A percentile compares a stretch with the other conserved stretches of the same genome.
phyloP scores from a whole-genome alignment of 2,797 vertebrate species.

The Sebastes nivosus region DNA sequence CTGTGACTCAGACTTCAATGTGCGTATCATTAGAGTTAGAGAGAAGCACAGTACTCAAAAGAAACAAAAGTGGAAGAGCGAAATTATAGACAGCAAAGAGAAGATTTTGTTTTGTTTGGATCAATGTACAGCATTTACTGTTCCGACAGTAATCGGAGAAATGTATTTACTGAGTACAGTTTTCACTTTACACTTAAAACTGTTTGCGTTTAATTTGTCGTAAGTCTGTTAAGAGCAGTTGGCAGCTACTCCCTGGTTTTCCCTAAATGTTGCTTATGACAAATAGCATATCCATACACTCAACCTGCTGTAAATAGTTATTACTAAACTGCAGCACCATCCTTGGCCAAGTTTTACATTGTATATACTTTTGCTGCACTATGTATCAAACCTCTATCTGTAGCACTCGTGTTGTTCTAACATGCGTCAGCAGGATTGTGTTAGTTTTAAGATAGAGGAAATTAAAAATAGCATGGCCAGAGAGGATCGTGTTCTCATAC shows the following conservation, averaged over 20 bases:
- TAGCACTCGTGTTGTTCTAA: background rate
- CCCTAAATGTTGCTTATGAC: background rate
- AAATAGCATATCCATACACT: background rate
- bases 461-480: background rate
- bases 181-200: background rate
- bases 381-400: background rate
- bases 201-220: background rate
- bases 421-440: background rate
- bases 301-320: background rate
- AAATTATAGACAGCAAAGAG: background rate
- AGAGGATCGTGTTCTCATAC: background rate
- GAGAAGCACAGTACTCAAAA: background rate
- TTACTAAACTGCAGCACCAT: background rate
- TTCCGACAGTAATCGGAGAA: background rate
- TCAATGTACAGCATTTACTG: background rate
- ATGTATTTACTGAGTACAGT: background rate
- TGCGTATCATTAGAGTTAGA: background rate
- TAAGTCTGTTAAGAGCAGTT: background rate
- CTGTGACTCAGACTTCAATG: background rate
- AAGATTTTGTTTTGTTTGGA: background rate
- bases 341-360: background rate
- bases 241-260: background rate
- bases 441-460: background rate
- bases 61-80: background rate
- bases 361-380: background rate